These are phyloP conservation scores for Atherinomorus stipes DNA, from an alignment of 2,113 vertebrate genomes.

Conservation along the genomic window DNA sequence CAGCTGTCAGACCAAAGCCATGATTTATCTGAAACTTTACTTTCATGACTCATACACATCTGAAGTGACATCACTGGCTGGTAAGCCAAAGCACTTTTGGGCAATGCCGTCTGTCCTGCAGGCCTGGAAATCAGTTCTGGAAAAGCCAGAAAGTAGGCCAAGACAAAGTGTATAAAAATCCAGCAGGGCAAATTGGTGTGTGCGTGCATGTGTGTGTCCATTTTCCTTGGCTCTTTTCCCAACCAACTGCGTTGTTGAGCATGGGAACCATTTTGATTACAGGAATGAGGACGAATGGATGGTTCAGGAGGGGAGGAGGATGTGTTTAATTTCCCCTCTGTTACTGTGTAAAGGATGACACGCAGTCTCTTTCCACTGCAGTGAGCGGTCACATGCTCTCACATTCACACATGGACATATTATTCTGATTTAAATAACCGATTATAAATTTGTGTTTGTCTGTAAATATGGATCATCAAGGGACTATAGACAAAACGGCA, in stretches of 20 bases:
- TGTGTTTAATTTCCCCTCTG: constrained; percentile 68
- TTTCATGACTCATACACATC: constrained; percentile 1
- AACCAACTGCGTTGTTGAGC: constrained; percentile 32
- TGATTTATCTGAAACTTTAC: not conserved
- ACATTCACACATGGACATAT: not conserved
- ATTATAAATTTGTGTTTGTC: constrained; percentile 11
- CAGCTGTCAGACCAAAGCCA: not conserved
- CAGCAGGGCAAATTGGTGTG: not conserved
- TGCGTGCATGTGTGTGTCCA: constrained; percentile 8
- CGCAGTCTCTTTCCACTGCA: constrained; percentile 43
- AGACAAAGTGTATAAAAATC: constrained; percentile 41
- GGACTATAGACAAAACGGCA: constrained; percentile 19
- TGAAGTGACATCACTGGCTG: constrained; percentile 11
- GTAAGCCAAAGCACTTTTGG: constrained; percentile 11
- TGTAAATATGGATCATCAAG: constrained; percentile 2
- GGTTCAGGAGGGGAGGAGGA: constrained; percentile 52
- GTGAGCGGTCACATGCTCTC: constrained; percentile 1
- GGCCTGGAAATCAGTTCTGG: constrained; percentile 49
- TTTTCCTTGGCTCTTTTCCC: constrained; percentile 51
- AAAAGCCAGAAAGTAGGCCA: constrained; percentile 47
- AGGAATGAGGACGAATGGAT: constrained; percentile 45
- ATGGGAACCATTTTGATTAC: constrained; percentile 61
- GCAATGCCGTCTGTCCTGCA: constrained; percentile 9
- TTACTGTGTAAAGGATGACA: constrained; percentile 48
- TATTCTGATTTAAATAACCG: constrained; percentile 34